Percentiles rank a stretch among this genome's conserved stretches.
Conservation (phyloP, 2,113 vertebrate genomes). For the Poeciliopsis occidentalis region DNA sequence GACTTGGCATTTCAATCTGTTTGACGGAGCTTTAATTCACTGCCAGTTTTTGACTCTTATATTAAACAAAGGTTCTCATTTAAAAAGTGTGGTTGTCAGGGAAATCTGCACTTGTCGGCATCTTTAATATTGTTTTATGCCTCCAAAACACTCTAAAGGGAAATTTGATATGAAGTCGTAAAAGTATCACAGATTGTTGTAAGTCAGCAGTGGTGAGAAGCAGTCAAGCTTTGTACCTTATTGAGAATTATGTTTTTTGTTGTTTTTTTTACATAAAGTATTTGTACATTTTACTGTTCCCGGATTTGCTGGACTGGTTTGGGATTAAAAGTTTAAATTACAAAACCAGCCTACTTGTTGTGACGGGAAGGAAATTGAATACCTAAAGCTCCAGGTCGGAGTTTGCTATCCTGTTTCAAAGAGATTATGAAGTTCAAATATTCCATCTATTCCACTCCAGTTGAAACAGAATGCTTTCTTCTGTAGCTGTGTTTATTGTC, state of each 20-base stretch:
- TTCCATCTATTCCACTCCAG: not conserved
- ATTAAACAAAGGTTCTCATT: not conserved
- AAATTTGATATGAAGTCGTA: not conserved
- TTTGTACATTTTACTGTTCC: not conserved
- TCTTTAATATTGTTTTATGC: not conserved
- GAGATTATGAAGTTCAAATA: not conserved
- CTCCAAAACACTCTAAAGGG: not conserved
- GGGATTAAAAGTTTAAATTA: not conserved
- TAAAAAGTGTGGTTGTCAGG: not conserved
- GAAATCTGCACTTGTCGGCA: not conserved
- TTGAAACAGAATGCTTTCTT: not conserved
- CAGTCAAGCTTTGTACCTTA: too few species aligned
- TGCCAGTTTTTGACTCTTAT: not conserved
- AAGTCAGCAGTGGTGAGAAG: not conserved
- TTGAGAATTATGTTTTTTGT: too few species aligned
- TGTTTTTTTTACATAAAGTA: not conserved
- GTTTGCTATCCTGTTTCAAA: not conserved
- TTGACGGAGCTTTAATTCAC: not conserved
- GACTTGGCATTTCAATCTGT: slow-evolving; percentile 1
- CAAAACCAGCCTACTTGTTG: not conserved
- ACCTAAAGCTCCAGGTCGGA: not conserved
- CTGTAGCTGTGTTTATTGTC: not conserved
- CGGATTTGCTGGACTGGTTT: not conserved
- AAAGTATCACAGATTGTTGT: not conserved
- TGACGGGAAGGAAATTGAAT: not conserved